Percentiles rank a stretch among this genome's conserved stretches.
Evolutionary conservation across 2,888 invertebrate genomes (phyloP).

Genomic region (Apotomis betuletana): DNA sequence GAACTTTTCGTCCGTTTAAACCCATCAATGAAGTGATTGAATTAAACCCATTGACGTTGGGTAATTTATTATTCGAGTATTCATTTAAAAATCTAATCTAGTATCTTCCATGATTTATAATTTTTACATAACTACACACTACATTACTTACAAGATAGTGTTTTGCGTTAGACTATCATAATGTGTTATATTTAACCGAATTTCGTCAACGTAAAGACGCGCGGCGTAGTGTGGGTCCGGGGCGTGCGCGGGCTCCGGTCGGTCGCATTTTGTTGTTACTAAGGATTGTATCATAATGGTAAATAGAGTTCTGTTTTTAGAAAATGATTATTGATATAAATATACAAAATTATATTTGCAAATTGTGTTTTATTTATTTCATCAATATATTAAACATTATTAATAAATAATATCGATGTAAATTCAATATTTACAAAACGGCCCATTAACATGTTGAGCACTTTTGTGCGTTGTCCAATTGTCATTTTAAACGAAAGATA

Average conservation of each 20-base stretch:
- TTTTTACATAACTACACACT: no score
- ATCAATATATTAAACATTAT: background rate
- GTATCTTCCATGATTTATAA: no score
- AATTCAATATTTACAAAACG: no score
- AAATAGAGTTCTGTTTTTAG: slow-evolving; percentile 60
- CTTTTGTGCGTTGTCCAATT: background rate
- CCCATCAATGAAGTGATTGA: no score
- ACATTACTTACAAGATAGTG: no score
- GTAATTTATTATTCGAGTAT: no score
- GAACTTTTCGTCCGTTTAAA: no score
- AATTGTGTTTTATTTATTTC: slow-evolving; percentile 53
- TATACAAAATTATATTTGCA: slow-evolving; percentile 76
- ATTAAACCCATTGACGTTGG: no score
- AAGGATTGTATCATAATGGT: slow-evolving; percentile 52
- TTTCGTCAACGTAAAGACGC: background rate
- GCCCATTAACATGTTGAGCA: background rate
- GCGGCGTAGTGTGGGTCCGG: background rate
- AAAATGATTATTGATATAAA: slow-evolving; percentile 71
- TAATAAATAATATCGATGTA: background rate
- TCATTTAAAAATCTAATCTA: no score
- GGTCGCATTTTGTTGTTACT: slow-evolving; percentile 45
- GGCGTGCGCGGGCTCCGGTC: slow-evolving; percentile 1
- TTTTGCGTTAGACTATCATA: no score
- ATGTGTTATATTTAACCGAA: no score
- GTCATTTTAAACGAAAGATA: no score